Evolutionary conservation across 2,797 vertebrate species (phyloP), one percentile per base, ranked within the genome.

Genomic region (Parambassis ranga): DNA sequence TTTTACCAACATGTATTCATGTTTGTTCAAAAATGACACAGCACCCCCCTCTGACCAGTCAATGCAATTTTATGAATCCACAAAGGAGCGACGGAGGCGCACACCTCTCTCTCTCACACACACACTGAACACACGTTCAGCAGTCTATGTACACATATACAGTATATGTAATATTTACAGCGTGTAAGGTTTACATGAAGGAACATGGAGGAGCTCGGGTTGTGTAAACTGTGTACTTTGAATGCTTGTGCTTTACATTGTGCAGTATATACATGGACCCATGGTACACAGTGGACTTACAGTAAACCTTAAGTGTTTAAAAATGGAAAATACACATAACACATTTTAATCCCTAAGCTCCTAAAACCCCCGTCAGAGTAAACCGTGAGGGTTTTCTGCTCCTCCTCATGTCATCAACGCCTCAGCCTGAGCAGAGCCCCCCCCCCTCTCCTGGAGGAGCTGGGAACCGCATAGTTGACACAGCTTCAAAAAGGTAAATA

Each of bases 401-500:
- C 28, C 28, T 68, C 53, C 11, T 47, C 55, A 69, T 62, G 39
- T 79, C 65, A 37, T 26, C 38, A 14, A 18, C 38, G 3, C 62
- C 43, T 72, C 47, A 36, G 23, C 20, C 9, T 0, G 0, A 59
- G 51, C 57, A 0, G 19, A 42, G 20, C 47, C 26, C 13, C 1
- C 26, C 13, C 1, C 13, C 13, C 32, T 7, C 52, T 49, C 3
- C 41, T 35, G 24, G 7, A 27, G 39, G 48, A 46, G 18, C 46
- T 14, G 14, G 10, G 14, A 51, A 56, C 49, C 11, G 13, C 83
- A 63, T 57, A 65, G 37, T 51, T 31, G 53, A 79, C 65, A 69
- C 52, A 20, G 55, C 38, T 41, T 72, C 51, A 48, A 24, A 44
- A 75, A 66, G 68, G 74, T 77, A 69, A 86, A 84, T 66, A 58